Base-by-base conservation (phyloP, 2,797 vertebrate species). In the Lycodopsis pacificus region DNA sequence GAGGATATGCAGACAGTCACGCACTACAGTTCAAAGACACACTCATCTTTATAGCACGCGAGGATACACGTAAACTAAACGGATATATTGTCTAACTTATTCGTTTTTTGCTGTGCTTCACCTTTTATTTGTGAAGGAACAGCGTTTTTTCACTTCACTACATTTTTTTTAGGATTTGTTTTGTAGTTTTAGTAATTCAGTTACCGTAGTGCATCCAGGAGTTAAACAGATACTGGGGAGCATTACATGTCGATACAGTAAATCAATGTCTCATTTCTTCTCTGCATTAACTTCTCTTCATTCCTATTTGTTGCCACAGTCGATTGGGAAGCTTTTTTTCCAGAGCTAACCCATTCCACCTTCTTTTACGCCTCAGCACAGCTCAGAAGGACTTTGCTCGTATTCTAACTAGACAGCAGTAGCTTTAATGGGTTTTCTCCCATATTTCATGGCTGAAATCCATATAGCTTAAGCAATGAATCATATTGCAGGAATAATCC, bases 401-500 rank as follows among this genome's bases (percentile, higher is more conserved):
- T 61, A 74, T 81, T 84, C 62, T 71, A 81, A 76, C 71, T 32
- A 73, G 61, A 82, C 76, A 72, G 73, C 78, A 75, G 69, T 15
- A 25, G 81, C 70, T 80, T 83, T 78, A 87, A 83, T 83, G 57
- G 71, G 19, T 74, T 84, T 71, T 69, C 71, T 74, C 19, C 74
- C 63, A 62, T 77, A 83, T 82, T 82, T 83, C 76, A 83, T 65
- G 66, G 76, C 82, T 11, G 13, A 74, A 80, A 85, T 88, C 80
- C 84, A 86, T 76, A 84, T 65, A 65, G 71, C 80, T 87, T 84
- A 86, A 81, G 64, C 73, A 67, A 79, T 85, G 85, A 89, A 75
- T 89, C 79, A 85, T 81, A 71, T 51, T 69, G 64, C 76, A 75
- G 70, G 64, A 87, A 80, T 90, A 86, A 89, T 86, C 83, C 84